Base-by-base conservation (phyloP, 2,888 invertebrate genomes). In the Phalangium opilio region DNA sequence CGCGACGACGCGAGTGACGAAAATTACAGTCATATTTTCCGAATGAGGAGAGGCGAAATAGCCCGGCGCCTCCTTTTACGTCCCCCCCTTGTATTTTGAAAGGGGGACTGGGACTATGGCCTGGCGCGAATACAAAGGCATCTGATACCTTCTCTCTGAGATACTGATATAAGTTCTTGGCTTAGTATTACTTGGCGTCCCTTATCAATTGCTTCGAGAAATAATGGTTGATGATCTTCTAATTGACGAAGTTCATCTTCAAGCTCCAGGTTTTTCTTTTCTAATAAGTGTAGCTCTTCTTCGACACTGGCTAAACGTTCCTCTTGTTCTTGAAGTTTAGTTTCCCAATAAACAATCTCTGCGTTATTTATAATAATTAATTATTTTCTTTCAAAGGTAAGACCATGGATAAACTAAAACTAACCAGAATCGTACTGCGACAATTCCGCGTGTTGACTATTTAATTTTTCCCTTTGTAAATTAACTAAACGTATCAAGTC, bases 321-420 rank as follows among this genome's bases (percentile, higher is more conserved):
- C 57, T 84, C 81, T 60, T 87, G 84, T 62, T 89, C 87, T 41
- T 83, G 75, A 52, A 84, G 83, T 66, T 85, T 86, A 50, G 77
- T 79, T 69, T 90, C 90, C 79, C 86, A 82, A 65, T 79, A 87
- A 20, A 82, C 78, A 58, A 90, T 89, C 74, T 91, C 89, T 21
- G 85, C n/a, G 8, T 27, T 4, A 27, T 27, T 27, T 27, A 27
- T n/a, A 14, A 49, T 33, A 52, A 14, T 41, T 20, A 43, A 10
- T 20, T 3, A 15, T 41, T n/a, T n/a, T n/a, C n/a, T n/a, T n/a
- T n/a, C n/a, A n/a, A n/a, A n/a, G n/a, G n/a, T n/a, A n/a, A n/a
- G n/a, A n/a, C n/a, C 27, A 27, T 27, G 4, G 27, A 27, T 14
- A 46, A 42, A 32, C 18, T 27, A 27, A 27, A 20, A 41, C 50